Conservation (phyloP, 2,888 invertebrate genomes). For the Cacoxenus indagator region DNA sequence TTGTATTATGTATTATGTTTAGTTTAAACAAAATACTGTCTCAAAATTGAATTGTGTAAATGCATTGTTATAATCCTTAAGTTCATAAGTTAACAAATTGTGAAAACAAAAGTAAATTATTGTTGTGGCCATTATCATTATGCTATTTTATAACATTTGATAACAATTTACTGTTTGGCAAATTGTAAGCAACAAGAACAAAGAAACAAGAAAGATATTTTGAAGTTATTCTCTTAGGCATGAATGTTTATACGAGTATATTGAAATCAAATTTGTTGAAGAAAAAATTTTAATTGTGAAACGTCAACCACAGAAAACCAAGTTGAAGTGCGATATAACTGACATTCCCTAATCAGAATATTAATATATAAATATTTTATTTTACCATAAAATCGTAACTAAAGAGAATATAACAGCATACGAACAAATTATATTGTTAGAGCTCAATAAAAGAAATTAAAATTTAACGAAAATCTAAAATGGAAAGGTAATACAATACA, state of each 20-base stretch:
- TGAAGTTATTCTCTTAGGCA: neutral
- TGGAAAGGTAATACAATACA: too few species aligned
- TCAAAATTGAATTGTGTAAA: conserved; percentile 8
- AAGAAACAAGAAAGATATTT: neutral
- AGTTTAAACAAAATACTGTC: conserved; percentile 6
- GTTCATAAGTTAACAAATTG: neutral
- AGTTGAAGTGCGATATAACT: neutral
- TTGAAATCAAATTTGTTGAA: neutral
- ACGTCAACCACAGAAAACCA: too few species aligned
- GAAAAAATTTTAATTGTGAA: neutral
- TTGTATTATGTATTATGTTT: conserved; percentile 2
- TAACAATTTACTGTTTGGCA: neutral
- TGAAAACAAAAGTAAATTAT: neutral
- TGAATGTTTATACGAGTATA: neutral
- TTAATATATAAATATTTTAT: neutral
- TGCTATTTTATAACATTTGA: neutral
- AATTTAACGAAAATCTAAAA: neutral
- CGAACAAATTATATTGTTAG: neutral
- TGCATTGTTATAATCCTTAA: neutral
- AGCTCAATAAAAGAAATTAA: neutral
- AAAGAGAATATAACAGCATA: neutral
- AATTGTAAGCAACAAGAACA: neutral
- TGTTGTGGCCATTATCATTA: conserved; percentile 11
- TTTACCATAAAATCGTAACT: neutral
- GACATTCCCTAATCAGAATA: neutral